A percentile compares a stretch with the other conserved stretches of the same genome.
Evolutionary conservation across 1,140 invertebrate genomes (phyloP).

Genomic region (Camponotus floridanus): DNA sequence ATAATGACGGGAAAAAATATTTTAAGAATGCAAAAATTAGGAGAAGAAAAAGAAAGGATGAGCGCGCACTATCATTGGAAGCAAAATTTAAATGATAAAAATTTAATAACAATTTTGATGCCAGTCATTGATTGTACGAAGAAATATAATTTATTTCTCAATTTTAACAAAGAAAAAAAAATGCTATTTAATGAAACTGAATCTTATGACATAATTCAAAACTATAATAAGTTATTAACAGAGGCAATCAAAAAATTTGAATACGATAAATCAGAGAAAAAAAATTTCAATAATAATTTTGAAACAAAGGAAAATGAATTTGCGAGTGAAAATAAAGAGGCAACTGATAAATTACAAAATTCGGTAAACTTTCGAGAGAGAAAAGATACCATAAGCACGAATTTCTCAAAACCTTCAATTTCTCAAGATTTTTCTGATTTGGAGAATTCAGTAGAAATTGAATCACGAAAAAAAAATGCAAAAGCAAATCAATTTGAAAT

Average conservation of each 20-base stretch:
- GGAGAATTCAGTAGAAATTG: conserved; percentile 13
- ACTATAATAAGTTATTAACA: not conserved
- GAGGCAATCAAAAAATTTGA: not conserved
- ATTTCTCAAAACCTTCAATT: conserved; percentile 3
- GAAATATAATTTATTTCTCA: conserved; percentile 72
- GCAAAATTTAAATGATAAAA: conserved; percentile 17
- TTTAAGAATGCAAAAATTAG: not conserved
- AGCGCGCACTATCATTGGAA: conserved; percentile 16
- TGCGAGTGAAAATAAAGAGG: not conserved
- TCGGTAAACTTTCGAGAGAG: conserved; percentile 12
- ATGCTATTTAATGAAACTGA: not conserved
- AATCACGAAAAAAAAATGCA: not conserved
- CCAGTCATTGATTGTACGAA: conserved; percentile 70
- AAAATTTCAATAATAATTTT: not conserved
- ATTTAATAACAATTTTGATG: conserved; percentile 56
- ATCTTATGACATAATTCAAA: not conserved
- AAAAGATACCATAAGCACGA: not conserved
- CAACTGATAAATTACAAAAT: conserved; percentile 4
- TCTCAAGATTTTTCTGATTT: not conserved
- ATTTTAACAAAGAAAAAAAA: conserved; percentile 50
- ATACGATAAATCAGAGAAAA: not conserved
- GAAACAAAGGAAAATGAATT: not conserved
- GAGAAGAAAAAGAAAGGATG: conserved; percentile 15
- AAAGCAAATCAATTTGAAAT: conserved; percentile 9
- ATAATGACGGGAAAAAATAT: not conserved